Conservation (phyloP, 2,113 vertebrate species). For the Poeciliopsis occidentalis region DNA sequence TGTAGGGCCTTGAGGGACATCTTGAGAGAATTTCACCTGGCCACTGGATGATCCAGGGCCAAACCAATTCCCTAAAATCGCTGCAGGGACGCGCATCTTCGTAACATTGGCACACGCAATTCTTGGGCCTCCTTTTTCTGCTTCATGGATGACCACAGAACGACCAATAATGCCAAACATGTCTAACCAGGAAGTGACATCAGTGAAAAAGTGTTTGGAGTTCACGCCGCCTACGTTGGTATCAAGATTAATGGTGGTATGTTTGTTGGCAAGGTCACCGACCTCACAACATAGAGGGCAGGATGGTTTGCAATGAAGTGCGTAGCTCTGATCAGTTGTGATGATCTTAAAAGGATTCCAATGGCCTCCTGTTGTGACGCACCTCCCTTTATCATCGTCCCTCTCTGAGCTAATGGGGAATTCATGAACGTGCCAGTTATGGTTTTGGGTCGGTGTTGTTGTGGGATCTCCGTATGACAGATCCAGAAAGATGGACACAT, state of each 20-base stretch:
- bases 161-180: constrained; percentile 65
- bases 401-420: constrained; percentile 80
- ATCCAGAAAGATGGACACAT: constrained; percentile 81
- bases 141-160: constrained; percentile 80
- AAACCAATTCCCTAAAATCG: constrained; percentile 65
- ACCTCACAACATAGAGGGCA: constrained; percentile 78
- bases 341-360: constrained; percentile 79
- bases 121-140: constrained; percentile 48
- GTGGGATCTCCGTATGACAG: constrained; percentile 70
- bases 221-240: constrained; percentile 29
- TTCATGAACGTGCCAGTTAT: constrained; percentile 82
- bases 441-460: constrained; percentile 57
- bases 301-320: constrained; percentile 60
- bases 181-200: constrained; percentile 76
- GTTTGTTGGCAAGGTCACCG: constrained; percentile 79
- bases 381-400: constrained; percentile 66
- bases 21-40: constrained; percentile 68
- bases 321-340: constrained; percentile 65
- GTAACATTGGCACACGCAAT: constrained; percentile 84
- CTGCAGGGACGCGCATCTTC: constrained; percentile 48
- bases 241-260: constrained; percentile 62
- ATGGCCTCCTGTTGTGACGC: constrained; percentile 74
- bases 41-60: constrained; percentile 64
- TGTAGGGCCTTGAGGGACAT: constrained; percentile 73
- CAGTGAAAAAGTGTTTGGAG: constrained; percentile 80